Percentiles rank a stretch among this genome's conserved stretches.
Conservation (phyloP, 1,140 invertebrate genomes). For the Ostrea denselamellosa region DNA sequence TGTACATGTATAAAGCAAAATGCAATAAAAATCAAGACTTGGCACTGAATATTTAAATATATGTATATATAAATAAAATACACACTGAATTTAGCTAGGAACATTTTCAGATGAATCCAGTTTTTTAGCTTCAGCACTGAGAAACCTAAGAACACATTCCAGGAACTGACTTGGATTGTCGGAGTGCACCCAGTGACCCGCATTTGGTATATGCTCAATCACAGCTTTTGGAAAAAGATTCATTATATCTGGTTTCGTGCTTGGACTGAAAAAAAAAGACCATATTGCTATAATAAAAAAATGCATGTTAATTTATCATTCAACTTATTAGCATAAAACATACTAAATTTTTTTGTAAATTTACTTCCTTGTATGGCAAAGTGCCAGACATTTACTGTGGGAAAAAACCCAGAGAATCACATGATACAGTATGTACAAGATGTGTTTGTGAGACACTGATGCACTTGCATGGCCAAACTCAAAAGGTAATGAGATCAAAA, state of each 20-base stretch:
- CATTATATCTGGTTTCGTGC: conserved; percentile 60
- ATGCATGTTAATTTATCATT: no score
- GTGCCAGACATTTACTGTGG: no score
- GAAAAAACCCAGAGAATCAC: no score
- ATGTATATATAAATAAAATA: not conserved
- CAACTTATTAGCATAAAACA: no score
- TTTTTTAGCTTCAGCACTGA: conserved; percentile 9
- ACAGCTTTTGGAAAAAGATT: conserved; percentile 87
- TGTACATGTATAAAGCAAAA: not conserved
- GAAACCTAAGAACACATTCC: not conserved
- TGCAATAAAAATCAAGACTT: not conserved
- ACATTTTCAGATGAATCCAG: not conserved
- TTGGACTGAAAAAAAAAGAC: conserved; percentile 58
- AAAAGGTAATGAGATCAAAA: no score
- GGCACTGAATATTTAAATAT: not conserved
- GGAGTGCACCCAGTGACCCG: conserved; percentile 95
- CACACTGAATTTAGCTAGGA: not conserved
- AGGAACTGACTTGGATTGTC: conserved; percentile 85
- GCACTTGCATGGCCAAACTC: no score
- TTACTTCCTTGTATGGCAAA: no score
- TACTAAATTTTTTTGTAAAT: no score
- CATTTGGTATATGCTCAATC: conserved; percentile 87
- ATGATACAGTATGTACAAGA: no score
- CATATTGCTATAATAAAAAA: not conserved
- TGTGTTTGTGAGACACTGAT: no score